phyloP scores from a whole-genome alignment of 2,888 invertebrate species.

The Heliconius charithonia region DNA sequence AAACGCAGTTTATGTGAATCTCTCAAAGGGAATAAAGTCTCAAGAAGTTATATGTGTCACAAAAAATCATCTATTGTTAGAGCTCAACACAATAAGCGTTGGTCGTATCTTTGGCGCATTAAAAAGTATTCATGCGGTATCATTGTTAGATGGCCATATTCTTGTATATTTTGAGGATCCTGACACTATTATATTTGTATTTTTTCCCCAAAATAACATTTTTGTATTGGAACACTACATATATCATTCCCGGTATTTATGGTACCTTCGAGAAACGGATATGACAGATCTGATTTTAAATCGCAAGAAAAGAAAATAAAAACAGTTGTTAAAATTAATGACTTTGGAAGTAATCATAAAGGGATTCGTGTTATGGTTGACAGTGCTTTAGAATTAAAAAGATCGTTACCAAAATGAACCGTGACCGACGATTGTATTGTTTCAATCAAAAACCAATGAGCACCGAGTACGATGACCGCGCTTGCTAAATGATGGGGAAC shows the following conservation, averaged over 20 bases:
- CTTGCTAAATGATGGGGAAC: slow-evolving; percentile 76
- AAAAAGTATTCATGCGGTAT: slow-evolving; percentile 83
- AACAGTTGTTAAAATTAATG: slow-evolving; percentile 58
- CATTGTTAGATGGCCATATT: slow-evolving; percentile 68
- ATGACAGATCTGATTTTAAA: slow-evolving; percentile 51
- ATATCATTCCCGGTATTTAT: slow-evolving; percentile 3
- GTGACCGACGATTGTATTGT: slow-evolving; percentile 73
- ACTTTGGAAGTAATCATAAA: slow-evolving; percentile 34
- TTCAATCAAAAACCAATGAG: slow-evolving; percentile 78
- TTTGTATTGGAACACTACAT: slow-evolving; percentile 16
- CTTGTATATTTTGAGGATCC: slow-evolving; percentile 71
- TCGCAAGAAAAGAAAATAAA: slow-evolving; percentile 51
- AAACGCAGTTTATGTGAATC: slow-evolving; percentile 82
- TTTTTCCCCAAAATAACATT: slow-evolving; percentile 51
- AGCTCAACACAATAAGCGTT: slow-evolving; percentile 70
- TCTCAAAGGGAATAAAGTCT: slow-evolving; percentile 74
- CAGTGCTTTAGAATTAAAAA: slow-evolving; percentile 64
- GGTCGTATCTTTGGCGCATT: slow-evolving; percentile 83
- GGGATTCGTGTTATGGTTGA: slow-evolving; percentile 60
- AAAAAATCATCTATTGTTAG: slow-evolving; percentile 74
- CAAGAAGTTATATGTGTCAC: slow-evolving; percentile 71
- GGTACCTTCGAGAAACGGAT: slow-evolving; percentile 3
- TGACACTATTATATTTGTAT: slow-evolving; percentile 78
- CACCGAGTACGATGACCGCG: slow-evolving; percentile 77
- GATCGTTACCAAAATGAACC: slow-evolving; percentile 62